Evolutionary conservation across 2,113 vertebrate genomes (phyloP), one percentile per base, ranked within the genome.

Genomic region (Dipodomys ordii): DNA sequence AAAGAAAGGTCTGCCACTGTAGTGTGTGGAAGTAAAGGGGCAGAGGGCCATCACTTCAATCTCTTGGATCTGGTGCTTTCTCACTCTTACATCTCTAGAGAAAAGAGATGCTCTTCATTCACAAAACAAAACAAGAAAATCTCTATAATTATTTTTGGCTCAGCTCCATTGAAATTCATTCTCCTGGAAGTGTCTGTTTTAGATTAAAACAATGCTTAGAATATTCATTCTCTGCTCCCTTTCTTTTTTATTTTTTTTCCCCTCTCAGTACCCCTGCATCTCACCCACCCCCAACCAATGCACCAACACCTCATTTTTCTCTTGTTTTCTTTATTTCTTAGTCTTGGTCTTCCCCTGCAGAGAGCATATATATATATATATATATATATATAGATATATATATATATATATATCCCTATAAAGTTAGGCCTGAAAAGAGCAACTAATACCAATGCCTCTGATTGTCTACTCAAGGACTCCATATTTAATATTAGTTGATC

Each of bases 71-170:
- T 49, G 92, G 49, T n/a, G n/a, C 73, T 19, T 69, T 83, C 88
- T 96, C 57, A 20, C 79, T 89, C 27, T 60, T 0, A 0, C 2
- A 88, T 87, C 71, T 82, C 91, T 83, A 87, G 64, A 96, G 97
- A 96, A 96, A 96, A 96, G 92, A 96, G 92, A 94, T 96, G 96
- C 83, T 96, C 96, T 94, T 96, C 97, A 96, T 97, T 96, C 97
- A 97, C 96, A 97, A 97, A 97, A 96, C 96, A 97, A 96, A 97
- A 97, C 97, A 96, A 97, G 96, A 97, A 97, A 97, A 97, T 95
- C 94, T 97, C 96, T 96, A 72, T 96, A 97, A 97, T 97, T 96
- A 97, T 96, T 96, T 96, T 97, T 96, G 96, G 96, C 94, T 96
- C 94, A 88, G 67, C 83, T 94, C 91, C 96, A 97, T 96, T 96